A percentile compares a stretch with the other conserved stretches of the same genome.
Conservation (phyloP, 2,888 invertebrate species). For the Amiota communis region DNA sequence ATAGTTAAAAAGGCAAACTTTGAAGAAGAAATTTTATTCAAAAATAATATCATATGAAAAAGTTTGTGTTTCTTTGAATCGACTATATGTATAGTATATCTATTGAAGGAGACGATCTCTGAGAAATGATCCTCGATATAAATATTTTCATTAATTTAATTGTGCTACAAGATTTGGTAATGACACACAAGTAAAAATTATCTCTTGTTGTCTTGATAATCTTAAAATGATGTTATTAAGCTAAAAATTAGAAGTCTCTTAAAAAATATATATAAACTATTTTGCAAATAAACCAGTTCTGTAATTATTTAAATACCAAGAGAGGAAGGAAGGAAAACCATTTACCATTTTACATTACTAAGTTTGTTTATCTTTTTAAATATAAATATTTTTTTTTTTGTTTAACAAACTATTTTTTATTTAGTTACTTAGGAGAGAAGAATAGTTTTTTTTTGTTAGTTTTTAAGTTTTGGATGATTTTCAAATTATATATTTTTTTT, state of each 20-base stretch:
- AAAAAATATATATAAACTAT: slow-evolving; percentile 40
- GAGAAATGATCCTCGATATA: too few species aligned
- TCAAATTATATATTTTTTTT: neutral
- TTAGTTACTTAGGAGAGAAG: slow-evolving; percentile 37
- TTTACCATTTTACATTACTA: slow-evolving; percentile 52
- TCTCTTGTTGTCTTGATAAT: slow-evolving; percentile 29
- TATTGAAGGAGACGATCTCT: too few species aligned
- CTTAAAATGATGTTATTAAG: neutral
- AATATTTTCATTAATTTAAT: too few species aligned
- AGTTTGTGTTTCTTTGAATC: too few species aligned
- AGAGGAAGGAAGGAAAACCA: slow-evolving; percentile 46
- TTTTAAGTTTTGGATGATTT: slow-evolving; percentile 33
- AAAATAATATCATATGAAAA: too few species aligned
- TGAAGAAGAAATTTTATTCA: too few species aligned
- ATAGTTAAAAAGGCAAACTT: too few species aligned
- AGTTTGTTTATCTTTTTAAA: slow-evolving; percentile 26
- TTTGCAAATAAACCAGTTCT: slow-evolving; percentile 58
- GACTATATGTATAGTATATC: too few species aligned
- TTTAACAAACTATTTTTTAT: slow-evolving; percentile 42
- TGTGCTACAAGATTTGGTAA: slow-evolving; percentile 49
- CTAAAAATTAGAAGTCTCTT: slow-evolving; percentile 35
- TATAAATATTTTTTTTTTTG: slow-evolving; percentile 14
- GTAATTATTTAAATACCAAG: slow-evolving; percentile 35
- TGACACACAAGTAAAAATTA: slow-evolving; percentile 60
- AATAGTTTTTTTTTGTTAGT: slow-evolving; percentile 41